These are phyloP conservation scores for Hydraecia micacea DNA, from an alignment of 2,888 invertebrate species.

Conservation along the genomic window DNA sequence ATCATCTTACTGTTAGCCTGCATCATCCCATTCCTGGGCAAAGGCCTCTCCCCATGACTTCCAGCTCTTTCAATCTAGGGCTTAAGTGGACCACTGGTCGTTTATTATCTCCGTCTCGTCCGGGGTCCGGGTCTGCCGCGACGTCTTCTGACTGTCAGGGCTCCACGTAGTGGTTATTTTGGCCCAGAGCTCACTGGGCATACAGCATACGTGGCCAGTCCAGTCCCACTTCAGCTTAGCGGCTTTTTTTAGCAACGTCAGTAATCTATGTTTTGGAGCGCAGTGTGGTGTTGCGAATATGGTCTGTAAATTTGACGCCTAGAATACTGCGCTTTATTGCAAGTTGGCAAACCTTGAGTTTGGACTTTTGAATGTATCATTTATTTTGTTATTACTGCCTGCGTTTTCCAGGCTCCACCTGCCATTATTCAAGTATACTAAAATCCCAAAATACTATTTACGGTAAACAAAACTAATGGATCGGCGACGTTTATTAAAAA, in stretches of 20 bases:
- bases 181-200: neutral
- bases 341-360: neutral
- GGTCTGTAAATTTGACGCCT: no score
- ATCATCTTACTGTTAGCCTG: neutral
- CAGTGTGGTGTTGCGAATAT: neutral
- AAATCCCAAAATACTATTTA: neutral
- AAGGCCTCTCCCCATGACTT: neutral
- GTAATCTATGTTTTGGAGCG: no score
- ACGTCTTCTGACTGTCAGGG: no score
- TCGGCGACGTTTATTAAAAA: conserved; percentile 26
- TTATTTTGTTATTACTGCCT: neutral
- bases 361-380: no score
- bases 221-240: neutral
- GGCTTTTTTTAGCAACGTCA: neutral
- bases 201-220: neutral
- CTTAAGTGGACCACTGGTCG: no score
- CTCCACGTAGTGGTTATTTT: neutral
- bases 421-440: neutral
- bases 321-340: neutral
- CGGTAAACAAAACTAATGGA: conserved; percentile 28
- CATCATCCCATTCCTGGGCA: neutral
- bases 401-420: neutral
- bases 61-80: neutral
- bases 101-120: neutral
- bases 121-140: neutral